These are phyloP conservation scores for Crepidodera aurea DNA, from an alignment of 2,888 invertebrate genomes.

Conservation along the genomic window DNA sequence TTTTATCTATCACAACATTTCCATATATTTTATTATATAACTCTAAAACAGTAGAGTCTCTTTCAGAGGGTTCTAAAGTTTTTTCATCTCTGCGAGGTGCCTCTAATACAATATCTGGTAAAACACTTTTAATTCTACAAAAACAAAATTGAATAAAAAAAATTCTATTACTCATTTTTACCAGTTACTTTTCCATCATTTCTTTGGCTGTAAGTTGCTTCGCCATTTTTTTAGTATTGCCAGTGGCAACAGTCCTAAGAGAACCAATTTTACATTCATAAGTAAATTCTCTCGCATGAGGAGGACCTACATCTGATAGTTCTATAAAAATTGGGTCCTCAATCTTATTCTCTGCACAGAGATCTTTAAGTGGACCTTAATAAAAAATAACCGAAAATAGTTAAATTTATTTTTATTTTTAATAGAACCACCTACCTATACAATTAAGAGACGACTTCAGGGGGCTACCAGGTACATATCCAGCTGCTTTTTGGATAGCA, in stretches of 20 bases:
- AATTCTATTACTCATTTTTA: too few species aligned
- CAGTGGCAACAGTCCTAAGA: constrained; percentile 65
- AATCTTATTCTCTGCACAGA: constrained; percentile 63
- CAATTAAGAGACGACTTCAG: constrained; percentile 37
- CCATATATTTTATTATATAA: constrained; percentile 43
- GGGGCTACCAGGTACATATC: constrained; percentile 18
- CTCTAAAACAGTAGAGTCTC: constrained; percentile 41
- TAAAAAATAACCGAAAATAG: constrained; percentile 2
- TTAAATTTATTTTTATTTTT: too few species aligned
- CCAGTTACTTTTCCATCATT: constrained; percentile 54
- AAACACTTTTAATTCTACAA: constrained; percentile 46
- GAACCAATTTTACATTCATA: constrained; percentile 65
- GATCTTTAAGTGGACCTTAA: constrained; percentile 56
- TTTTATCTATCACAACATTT: constrained; percentile 45
- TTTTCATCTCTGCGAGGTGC: constrained; percentile 30
- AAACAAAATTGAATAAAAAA: constrained; percentile 7
- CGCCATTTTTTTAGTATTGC: constrained; percentile 72
- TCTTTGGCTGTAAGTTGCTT: constrained; percentile 69
- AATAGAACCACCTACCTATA: constrained; percentile 37
- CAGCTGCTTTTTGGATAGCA: constrained; percentile 29
- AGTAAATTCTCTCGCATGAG: constrained; percentile 72
- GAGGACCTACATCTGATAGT: constrained; percentile 71
- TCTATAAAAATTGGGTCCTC: constrained; percentile 65
- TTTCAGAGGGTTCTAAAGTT: constrained; percentile 38
- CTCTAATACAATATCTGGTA: constrained; percentile 45